Percentiles rank a stretch among this genome's conserved stretches.
Evolutionary conservation across 2,888 invertebrate species (phyloP).

Genomic region (Tortrix viridana): DNA sequence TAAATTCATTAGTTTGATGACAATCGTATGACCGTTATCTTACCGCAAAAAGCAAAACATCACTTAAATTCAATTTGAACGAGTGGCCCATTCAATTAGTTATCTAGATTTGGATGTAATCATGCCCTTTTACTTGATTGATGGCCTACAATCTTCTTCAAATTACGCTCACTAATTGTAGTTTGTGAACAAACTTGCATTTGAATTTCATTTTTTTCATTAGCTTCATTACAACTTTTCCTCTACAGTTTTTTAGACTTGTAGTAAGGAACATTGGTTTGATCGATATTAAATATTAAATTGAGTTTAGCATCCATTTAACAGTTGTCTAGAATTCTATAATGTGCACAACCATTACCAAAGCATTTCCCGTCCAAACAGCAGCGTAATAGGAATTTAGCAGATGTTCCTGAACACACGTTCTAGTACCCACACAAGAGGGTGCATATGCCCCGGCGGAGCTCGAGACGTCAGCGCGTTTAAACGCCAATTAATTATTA

Average conservation of each 20-base stretch:
- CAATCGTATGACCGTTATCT: slow-evolving; percentile 33
- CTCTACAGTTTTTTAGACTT: background rate
- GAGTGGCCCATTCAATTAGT: slow-evolving; percentile 79
- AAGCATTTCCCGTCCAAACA: slow-evolving; percentile 33
- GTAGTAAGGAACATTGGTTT: background rate
- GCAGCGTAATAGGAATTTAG: slow-evolving; percentile 42
- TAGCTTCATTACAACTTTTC: slow-evolving; percentile 44
- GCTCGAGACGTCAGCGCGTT: slow-evolving; percentile 78
- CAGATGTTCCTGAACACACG: slow-evolving; percentile 71
- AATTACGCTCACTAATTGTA: slow-evolving; percentile 70
- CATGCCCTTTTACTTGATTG: slow-evolving; percentile 78
- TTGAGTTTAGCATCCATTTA: background rate
- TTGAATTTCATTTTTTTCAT: slow-evolving; percentile 52
- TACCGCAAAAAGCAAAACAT: slow-evolving; percentile 57
- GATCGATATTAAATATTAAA: background rate
- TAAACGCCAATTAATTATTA: slow-evolving; percentile 83
- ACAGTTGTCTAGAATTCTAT: slow-evolving; percentile 22
- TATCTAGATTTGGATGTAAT: slow-evolving; percentile 78
- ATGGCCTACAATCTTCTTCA: slow-evolving; percentile 68
- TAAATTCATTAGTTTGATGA: slow-evolving; percentile 32
- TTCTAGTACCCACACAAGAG: slow-evolving; percentile 58
- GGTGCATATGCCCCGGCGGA: slow-evolving; percentile 48
- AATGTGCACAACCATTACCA: slow-evolving; percentile 34
- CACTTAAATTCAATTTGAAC: slow-evolving; percentile 75
- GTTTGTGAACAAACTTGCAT: slow-evolving; percentile 55